phyloP scores from a whole-genome alignment of 2,113 vertebrate genomes.

The Elephas maximus region DNA sequence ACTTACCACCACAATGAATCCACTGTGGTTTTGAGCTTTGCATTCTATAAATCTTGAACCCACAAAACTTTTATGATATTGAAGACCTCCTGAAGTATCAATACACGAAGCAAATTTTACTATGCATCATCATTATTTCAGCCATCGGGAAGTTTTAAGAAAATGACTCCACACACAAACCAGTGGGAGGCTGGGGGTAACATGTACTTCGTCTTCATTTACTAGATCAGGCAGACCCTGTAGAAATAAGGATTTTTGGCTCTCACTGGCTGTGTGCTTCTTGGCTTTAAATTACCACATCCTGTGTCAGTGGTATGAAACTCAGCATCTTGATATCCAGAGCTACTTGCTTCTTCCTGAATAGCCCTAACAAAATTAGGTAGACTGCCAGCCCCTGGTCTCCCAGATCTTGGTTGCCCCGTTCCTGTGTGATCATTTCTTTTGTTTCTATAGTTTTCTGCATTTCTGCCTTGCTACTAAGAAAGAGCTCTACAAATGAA shows the following conservation, averaged over 20 bases:
- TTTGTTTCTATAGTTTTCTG: slow-evolving; percentile 95
- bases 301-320: slow-evolving; percentile 87
- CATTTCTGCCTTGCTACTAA: slow-evolving; percentile 99
- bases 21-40: slow-evolving; percentile 91
- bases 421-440: slow-evolving; percentile 88
- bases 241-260: slow-evolving; percentile 91
- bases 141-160: slow-evolving; percentile 91
- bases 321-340: slow-evolving; percentile 85
- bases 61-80: slow-evolving; percentile 94
- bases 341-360: slow-evolving; percentile 89
- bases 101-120: slow-evolving; percentile 93
- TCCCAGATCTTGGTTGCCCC: slow-evolving; percentile 85
- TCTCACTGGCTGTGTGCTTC: slow-evolving; percentile 84
- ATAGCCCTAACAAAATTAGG: slow-evolving; percentile 82
- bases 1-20: slow-evolving; percentile 87
- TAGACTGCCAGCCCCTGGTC: slow-evolving; percentile 82
- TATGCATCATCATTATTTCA: slow-evolving; percentile 92
- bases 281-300: slow-evolving; percentile 84
- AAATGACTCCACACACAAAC: slow-evolving; percentile 90
- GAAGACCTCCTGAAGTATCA: slow-evolving; percentile 93
- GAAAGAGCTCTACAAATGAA: slow-evolving; percentile 92
- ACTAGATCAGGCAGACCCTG: slow-evolving; percentile 95
- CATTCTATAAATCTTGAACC: slow-evolving; percentile 94
- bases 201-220: slow-evolving; percentile 91
- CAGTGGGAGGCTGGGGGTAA: slow-evolving; percentile 82